A percentile compares a stretch with the other conserved stretches of the same genome.
These are phyloP conservation scores for Dynastes maya DNA, from an alignment of 2,888 invertebrate genomes.

Conservation along the genomic window DNA sequence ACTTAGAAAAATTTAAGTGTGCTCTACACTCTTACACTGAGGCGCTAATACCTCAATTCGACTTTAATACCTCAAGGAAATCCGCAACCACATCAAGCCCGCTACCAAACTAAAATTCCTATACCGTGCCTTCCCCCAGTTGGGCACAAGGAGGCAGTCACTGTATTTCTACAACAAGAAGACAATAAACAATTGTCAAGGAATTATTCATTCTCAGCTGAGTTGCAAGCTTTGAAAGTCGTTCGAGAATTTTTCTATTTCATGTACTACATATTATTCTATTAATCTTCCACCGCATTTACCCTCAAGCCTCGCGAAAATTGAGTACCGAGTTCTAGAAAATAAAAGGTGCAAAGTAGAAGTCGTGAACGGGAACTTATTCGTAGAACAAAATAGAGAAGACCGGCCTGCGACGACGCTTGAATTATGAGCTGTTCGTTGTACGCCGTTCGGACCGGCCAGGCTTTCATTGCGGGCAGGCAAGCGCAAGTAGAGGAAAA, in stretches of 20 bases:
- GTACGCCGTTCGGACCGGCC: slow-evolving; percentile 11
- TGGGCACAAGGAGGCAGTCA: too few species aligned
- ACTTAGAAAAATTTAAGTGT: too few species aligned
- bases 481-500: neutral
- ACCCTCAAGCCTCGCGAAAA: neutral
- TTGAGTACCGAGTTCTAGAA: neutral
- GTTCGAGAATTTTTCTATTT: neutral
- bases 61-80: too few species aligned
- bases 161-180: too few species aligned
- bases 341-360: slow-evolving; percentile 9
- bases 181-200: too few species aligned
- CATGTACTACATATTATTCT: neutral
- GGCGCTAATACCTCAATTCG: too few species aligned
- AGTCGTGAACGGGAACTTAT: slow-evolving; percentile 5
- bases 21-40: too few species aligned
- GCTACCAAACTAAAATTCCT: too few species aligned
- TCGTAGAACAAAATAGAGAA: neutral
- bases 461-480: neutral
- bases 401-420: slow-evolving; percentile 4
- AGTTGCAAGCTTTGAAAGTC: neutral
- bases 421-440: slow-evolving; percentile 15
- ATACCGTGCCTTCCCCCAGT: too few species aligned
- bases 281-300: neutral
- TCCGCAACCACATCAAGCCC: too few species aligned
- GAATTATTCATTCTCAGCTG: neutral